Percentiles rank a stretch among this genome's conserved stretches.
These are phyloP conservation scores for Rhinogobius similis DNA, from an alignment of 2,113 vertebrate genomes.

Conservation along the genomic window DNA sequence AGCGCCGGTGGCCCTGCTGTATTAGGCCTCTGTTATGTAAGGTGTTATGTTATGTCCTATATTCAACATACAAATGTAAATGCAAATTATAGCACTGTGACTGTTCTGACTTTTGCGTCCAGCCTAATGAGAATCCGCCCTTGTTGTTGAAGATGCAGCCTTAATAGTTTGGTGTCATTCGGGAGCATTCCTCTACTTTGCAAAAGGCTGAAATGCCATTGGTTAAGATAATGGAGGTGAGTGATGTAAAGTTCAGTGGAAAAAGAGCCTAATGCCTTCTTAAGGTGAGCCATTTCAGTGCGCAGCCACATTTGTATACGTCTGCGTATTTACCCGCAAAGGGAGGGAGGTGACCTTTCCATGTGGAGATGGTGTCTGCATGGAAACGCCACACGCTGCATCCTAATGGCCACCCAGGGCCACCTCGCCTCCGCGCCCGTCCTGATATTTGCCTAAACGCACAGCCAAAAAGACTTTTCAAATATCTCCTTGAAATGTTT, in stretches of 20 bases:
- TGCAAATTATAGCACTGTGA: not conserved
- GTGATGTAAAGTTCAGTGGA: slow-evolving; percentile 72
- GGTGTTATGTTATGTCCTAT: slow-evolving; percentile 1
- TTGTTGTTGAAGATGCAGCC: slow-evolving; percentile 22
- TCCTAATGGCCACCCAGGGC: slow-evolving; percentile 82
- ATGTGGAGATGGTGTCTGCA: slow-evolving; percentile 78
- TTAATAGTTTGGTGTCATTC: slow-evolving; percentile 43
- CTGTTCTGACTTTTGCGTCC: slow-evolving; percentile 1
- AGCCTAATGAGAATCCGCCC: slow-evolving; percentile 21
- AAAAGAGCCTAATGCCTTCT: slow-evolving; percentile 76
- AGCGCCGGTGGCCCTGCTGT: not conserved
- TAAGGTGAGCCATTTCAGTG: slow-evolving; percentile 79
- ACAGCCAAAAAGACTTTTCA: slow-evolving; percentile 55
- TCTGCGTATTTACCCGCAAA: slow-evolving; percentile 79
- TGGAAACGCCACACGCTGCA: slow-evolving; percentile 72
- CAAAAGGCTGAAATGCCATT: slow-evolving; percentile 68
- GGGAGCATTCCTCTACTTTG: slow-evolving; percentile 48
- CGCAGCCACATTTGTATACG: slow-evolving; percentile 77
- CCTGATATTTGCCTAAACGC: slow-evolving; percentile 83
- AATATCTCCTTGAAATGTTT: slow-evolving; percentile 67
- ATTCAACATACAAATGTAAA: slow-evolving; percentile 12
- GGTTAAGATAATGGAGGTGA: slow-evolving; percentile 67
- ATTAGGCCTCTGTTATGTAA: not conserved
- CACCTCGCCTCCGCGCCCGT: slow-evolving; percentile 65
- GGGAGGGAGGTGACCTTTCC: slow-evolving; percentile 82